These are phyloP conservation scores for Sminthurinus aureus DNA, from an alignment of 2,888 invertebrate species.

Conservation along the genomic window DNA sequence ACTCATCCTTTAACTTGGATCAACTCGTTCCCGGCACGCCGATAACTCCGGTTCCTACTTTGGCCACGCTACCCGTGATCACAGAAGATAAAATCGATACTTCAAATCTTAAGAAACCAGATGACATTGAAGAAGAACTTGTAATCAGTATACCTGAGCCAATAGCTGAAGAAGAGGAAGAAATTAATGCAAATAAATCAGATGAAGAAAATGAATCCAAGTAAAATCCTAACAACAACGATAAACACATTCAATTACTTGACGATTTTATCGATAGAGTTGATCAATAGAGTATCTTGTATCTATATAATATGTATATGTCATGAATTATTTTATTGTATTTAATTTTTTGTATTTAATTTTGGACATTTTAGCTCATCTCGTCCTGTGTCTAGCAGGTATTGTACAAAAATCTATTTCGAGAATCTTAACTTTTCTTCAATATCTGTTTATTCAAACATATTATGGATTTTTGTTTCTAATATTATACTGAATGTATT, in stretches of 20 bases:
- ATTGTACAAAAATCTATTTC: not conserved
- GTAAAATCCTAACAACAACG: not conserved
- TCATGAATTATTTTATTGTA: not conserved
- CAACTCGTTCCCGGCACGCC: conserved; percentile 77
- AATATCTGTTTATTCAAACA: too few relatives aligned
- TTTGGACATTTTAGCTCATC: conserved; percentile 32
- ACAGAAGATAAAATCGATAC: conserved; percentile 68
- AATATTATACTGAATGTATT: too few relatives aligned
- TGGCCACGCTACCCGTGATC: conserved; percentile 87
- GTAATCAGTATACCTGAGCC: conserved; percentile 54
- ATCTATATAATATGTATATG: not conserved
- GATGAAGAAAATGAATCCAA: conserved; percentile 14
- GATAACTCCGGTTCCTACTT: conserved; percentile 81
- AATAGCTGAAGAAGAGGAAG: conserved; percentile 58
- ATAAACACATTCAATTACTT: too few relatives aligned
- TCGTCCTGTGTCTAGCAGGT: conserved; percentile 9
- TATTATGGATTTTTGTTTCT: too few relatives aligned
- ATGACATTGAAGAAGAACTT: conserved; percentile 38
- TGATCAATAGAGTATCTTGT: too few relatives aligned
- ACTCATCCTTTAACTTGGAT: conserved; percentile 86
- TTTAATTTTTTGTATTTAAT: not conserved
- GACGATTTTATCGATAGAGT: too few relatives aligned
- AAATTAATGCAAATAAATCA: conserved; percentile 25
- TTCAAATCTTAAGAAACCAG: conserved; percentile 17
- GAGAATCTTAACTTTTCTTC: too few relatives aligned